Conservation (phyloP, 2,113 vertebrate genomes). For the Aix galericulata region DNA sequence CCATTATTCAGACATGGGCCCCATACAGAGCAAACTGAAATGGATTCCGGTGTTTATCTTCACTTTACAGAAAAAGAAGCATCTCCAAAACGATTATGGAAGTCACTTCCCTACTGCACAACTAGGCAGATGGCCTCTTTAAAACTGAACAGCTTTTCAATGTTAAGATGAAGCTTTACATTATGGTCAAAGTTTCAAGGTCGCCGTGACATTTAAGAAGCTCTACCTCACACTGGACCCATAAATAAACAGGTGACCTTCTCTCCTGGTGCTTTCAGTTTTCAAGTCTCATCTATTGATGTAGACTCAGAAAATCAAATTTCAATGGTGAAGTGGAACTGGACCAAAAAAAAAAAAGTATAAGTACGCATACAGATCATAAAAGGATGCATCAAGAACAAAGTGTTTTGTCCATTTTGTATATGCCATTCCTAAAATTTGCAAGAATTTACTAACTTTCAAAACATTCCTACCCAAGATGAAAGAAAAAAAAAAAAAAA, state of each 20-base stretch:
- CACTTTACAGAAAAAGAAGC: background rate
- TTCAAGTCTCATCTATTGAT: background rate
- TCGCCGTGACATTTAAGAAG: background rate
- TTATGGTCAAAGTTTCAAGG: background rate
- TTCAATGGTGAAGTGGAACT: background rate
- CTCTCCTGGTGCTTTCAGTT: background rate
- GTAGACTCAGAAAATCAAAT: background rate
- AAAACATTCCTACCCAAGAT: background rate
- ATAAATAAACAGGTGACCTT: background rate
- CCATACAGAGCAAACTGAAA: conserved; percentile 13
- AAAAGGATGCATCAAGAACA: background rate
- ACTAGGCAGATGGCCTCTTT: background rate
- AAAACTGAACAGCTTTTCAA: background rate
- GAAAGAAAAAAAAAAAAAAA: background rate
- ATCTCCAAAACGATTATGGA: background rate
- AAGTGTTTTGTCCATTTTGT: background rate
- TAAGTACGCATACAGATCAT: background rate
- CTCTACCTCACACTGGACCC: background rate
- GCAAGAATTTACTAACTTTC: background rate
- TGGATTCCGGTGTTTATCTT: conserved; percentile 18
- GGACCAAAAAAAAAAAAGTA: background rate
- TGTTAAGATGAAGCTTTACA: background rate
- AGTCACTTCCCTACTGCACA: background rate
- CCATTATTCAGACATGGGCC: background rate
- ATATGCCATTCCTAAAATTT: background rate